Base-by-base conservation (phyloP, 2,797 vertebrate genomes). In the Pseudopleuronectes americanus region DNA sequence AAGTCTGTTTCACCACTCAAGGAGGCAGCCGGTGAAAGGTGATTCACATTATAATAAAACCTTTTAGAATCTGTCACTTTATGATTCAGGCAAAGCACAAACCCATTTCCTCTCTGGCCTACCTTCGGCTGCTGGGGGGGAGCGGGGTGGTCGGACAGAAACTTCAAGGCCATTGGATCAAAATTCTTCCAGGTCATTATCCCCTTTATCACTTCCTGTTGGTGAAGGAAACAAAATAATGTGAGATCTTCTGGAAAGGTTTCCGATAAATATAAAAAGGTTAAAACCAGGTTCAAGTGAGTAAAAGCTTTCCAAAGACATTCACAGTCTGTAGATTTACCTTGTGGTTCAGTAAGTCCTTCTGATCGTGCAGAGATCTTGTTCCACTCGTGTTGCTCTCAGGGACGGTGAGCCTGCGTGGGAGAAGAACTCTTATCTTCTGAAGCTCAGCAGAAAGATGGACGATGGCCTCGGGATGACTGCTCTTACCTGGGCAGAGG, bases 171-270 rank as follows among this genome's bases (percentile, higher is more conserved):
- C 62, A 92, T 28, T 0, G 85, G 77, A 13, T 91, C 87, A 74
- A 96, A 96, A 63, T 52, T 93, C 84, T 92, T 96, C 97, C 96
- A 96, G 45, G 76, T 92, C 94, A 95, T 95, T 68, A 96, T 65
- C n/a, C 94, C 95, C 6, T 81, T 61, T 69, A 97, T 95, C 45
- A 95, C 83, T 71, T 96, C 95, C 97, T 99, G 87, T 48, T 23
- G 43, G 54, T n/a, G 3, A 63, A 36, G 68, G 57, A 64, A 10
- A 4, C 23, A 41, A 4, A 19, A 4, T 45, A 6, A 16, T 8
- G 43, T 45, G 17, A 45, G 14, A 45, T 45, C 43, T 45, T 16
- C 14, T 0, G 19, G 14, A 19, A 38, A 38, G 12, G 2, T 38
- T 38, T 33, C 2, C 9, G 9, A 33, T 33, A 61, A 12, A 2